Evolutionary conservation across 2,797 vertebrate species (phyloP), one percentile per base, ranked within the genome.

Genomic region (Micromesistius poutassou): DNA sequence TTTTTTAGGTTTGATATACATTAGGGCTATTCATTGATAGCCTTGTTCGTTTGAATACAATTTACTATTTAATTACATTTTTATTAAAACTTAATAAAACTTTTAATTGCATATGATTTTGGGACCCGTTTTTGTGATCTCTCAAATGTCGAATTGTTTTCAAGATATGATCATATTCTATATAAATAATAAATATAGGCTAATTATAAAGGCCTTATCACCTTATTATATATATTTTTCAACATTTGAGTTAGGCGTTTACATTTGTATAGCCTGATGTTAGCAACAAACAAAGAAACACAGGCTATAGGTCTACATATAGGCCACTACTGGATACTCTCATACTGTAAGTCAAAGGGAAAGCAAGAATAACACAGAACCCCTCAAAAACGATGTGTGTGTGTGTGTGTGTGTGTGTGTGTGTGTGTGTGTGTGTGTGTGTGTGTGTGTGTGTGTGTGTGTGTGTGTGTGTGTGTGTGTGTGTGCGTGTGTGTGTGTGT

Each of bases 341-440:
- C 10, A 30, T 28, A n/a, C 4, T 68, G 9, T 68, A 68, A 28
- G 25, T 68, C 62, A 68, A 68, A 28, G 62, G 62, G 22, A 62
- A 62, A 4, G 46, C 5, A 19, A 5, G 19, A 14, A 19, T 50
- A 50, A 50, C 46, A 50, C 3, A 19, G 16, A 50, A 50, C 46
- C 1, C 9, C 28, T 72, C 14, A 6, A 72, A 30, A 30, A 28
- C 7, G 4, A 31, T 33, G 22, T 62, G 19, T 42, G 40, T 16
- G 40, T 42, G 40, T 13, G 40, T 16, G 14, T 42, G 40, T 13
- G 40, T 13, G 40, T 42, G 40, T 42, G 22, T 62, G 19, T 38
- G 36, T 38, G 36, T 38, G 36, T 38, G 36, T 38, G 36, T 38
- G 36, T 71, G 71, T 72, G 71, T 72, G 71, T 72, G 71, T 72